Evolutionary conservation across 2,888 invertebrate species (phyloP), one percentile per base, ranked within the genome.

Genomic region (Rhagophthalmus giganteus): DNA sequence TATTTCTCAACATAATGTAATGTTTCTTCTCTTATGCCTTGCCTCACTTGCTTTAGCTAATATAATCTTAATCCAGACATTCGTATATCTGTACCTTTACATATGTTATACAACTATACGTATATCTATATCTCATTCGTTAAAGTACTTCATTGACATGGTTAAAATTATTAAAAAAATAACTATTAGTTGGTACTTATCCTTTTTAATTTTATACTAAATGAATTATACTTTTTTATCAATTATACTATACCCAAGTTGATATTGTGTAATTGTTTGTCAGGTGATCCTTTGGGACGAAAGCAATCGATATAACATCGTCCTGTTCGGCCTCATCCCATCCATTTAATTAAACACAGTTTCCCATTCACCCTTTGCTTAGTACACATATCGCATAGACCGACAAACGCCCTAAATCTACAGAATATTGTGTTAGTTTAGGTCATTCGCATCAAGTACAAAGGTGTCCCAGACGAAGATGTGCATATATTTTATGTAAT

Each of bases 251-350:
- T 44, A 80, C 77, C 76, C 76, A 75, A 72, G 72, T 75, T 74
- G 71, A 76, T 78, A 79, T 79, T 77, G 77, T 74, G 76, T 79
- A 79, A 81, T 81, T 79, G 80, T 79, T 79, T 76, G 76, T 71
- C 72, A 70, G 73, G 71, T 78, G 76, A 79, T 72, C 72, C 70
- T 70, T 60, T 48, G 69, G 70, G 73, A 71, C 67, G 62, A 65
- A 64, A 61, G 63, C 67, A 66, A 72, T 72, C 72, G 70, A 72
- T 69, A 68, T 62, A 63, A 68, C 69, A 70, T 65, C 64, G 65
- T 62, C 59, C 63, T 67, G 65, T 61, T 64, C 65, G 64, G 59
- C 64, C 64, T 56, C 62, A 55, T 65, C 59, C 63, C 62, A 60
- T 62, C 62, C 66, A 63, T 66, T 51, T 69, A 68, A 68, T 69